A percentile compares a stretch with the other conserved stretches of the same genome.
These are phyloP conservation scores for Graphium colonna DNA, from an alignment of 2,888 invertebrate genomes.

Conservation along the genomic window DNA sequence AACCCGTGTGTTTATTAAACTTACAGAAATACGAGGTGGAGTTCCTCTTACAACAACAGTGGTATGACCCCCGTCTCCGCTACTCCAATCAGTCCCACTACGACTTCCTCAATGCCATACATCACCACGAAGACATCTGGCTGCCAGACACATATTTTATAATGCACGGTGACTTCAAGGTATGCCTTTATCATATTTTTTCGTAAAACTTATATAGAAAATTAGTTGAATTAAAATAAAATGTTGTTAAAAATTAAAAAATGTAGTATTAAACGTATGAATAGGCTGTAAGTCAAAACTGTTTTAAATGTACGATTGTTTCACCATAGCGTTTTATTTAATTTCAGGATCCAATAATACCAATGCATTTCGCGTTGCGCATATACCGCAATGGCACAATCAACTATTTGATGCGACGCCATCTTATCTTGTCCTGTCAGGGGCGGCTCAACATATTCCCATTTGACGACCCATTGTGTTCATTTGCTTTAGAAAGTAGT, in stretches of 20 bases:
- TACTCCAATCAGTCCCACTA: constrained; percentile 94
- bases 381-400: constrained; percentile 96
- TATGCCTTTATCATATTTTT: constrained; percentile 33
- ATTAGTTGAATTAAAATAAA: constrained; percentile 28
- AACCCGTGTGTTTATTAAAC: constrained; percentile 5
- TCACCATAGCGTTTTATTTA: constrained; percentile 30
- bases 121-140: constrained; percentile 96
- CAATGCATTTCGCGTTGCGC: constrained; percentile 94
- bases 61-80: constrained; percentile 93
- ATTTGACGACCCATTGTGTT: constrained; percentile 96
- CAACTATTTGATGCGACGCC: constrained; percentile 95
- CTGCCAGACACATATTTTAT: constrained; percentile 97
- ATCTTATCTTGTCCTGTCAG: constrained; percentile 95
- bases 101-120: constrained; percentile 94
- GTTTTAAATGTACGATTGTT: constrained; percentile 7
- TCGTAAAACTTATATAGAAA: neutral
- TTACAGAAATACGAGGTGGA: constrained; percentile 97
- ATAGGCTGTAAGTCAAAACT: constrained; percentile 3
- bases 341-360: constrained; percentile 90
- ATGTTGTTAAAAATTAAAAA: constrained; percentile 26
- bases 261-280: constrained; percentile 24
- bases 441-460: constrained; percentile 97
- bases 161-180: constrained; percentile 97
- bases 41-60: constrained; percentile 95
- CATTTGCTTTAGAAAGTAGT: constrained; percentile 98